A percentile compares a stretch with the other conserved stretches of the same genome.
These are phyloP conservation scores for Solen grandis DNA, from an alignment of 1,140 invertebrate genomes.

Conservation along the genomic window DNA sequence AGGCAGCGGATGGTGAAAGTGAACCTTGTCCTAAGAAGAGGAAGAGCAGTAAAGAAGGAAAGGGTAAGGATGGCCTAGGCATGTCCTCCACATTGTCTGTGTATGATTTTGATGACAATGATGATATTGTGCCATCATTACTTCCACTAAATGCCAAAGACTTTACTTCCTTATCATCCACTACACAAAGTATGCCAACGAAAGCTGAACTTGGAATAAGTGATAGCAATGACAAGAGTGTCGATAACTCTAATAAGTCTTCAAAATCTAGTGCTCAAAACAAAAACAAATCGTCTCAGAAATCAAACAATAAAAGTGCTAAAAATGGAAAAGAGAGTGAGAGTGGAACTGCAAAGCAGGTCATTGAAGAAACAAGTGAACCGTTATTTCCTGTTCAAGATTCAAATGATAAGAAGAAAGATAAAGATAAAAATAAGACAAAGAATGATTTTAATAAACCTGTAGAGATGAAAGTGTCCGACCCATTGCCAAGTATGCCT, in stretches of 20 bases:
- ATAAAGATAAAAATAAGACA: conserved; percentile 16
- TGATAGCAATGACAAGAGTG: neutral
- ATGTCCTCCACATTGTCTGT: conserved; percentile 63
- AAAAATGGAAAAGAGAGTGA: conserved; percentile 30
- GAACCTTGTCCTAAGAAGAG: conserved; percentile 67
- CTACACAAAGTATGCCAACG: conserved; percentile 28
- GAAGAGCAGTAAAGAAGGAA: conserved; percentile 63
- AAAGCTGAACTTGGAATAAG: conserved; percentile 34
- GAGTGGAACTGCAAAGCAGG: neutral
- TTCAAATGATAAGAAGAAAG: conserved; percentile 10
- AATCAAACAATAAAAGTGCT: conserved; percentile 27
- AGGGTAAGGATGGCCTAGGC: conserved; percentile 35
- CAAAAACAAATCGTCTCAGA: conserved; percentile 52
- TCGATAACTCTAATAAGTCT: too few relatives aligned
- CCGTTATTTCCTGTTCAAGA: neutral
- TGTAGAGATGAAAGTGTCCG: conserved; percentile 5
- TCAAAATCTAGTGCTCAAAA: conserved; percentile 56
- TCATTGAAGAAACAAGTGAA: too few relatives aligned
- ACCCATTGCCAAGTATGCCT: conserved; percentile 31
- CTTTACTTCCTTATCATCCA: conserved; percentile 41
- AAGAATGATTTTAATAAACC: conserved; percentile 7
- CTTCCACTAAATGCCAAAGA: conserved; percentile 56
- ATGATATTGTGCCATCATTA: conserved; percentile 61
- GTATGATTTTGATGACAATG: conserved; percentile 71
- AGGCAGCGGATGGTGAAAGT: conserved; percentile 51